phyloP scores from a whole-genome alignment of 2,888 invertebrate species.

The Coenonympha arcania region DNA sequence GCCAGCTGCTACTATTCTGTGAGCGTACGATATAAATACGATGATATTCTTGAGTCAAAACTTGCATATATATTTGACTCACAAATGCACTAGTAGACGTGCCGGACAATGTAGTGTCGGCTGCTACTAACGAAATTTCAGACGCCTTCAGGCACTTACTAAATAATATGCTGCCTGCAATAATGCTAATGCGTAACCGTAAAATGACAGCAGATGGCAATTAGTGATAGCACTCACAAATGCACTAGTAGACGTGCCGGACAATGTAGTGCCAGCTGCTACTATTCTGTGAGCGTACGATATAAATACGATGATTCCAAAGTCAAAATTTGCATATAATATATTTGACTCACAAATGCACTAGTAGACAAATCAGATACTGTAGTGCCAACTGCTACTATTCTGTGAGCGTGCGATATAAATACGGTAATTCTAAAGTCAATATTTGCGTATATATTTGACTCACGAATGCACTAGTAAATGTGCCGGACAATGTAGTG shows the following conservation, averaged over 20 bases:
- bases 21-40: constrained; percentile 20
- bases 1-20: constrained; percentile 33
- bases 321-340: too few relatives aligned
- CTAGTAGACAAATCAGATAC: constrained; percentile 44
- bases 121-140: too few relatives aligned
- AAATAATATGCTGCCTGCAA: constrained; percentile 57
- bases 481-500: constrained; percentile 46
- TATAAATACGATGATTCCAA: constrained; percentile 1
- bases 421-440: background rate
- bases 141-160: too few relatives aligned
- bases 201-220: constrained; percentile 71
- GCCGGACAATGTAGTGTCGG: constrained; percentile 45
- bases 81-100: constrained; percentile 42
- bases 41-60: too few relatives aligned
- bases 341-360: constrained; percentile 41
- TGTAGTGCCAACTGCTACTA: constrained; percentile 36
- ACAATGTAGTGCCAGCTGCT: constrained; percentile 41
- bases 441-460: too few relatives aligned
- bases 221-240: constrained; percentile 54
- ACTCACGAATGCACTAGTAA: constrained; percentile 39
- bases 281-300: constrained; percentile 32
- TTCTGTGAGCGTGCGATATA: constrained; percentile 28
- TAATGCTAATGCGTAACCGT: constrained; percentile 70
- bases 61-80: too few relatives aligned
- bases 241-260: constrained; percentile 43